These are phyloP conservation scores for Phthorimaea operculella DNA, from an alignment of 1,140 invertebrate genomes.

Conservation along the genomic window DNA sequence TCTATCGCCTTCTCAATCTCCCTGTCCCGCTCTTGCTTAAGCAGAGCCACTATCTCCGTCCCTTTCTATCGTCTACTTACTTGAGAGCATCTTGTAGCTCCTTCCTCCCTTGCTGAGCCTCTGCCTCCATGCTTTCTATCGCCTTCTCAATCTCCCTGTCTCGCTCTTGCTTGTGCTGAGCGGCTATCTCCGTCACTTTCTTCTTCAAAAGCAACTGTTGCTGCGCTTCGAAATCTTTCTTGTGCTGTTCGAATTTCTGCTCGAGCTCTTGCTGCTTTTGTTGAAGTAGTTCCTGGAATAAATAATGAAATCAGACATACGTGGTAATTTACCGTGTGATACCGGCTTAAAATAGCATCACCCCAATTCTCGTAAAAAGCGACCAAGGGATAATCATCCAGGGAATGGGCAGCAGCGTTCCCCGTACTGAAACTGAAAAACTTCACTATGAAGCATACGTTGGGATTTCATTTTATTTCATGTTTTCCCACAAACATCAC, in stretches of 20 bases:
- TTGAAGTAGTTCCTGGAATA: slow-evolving; percentile 42
- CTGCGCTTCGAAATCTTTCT: slow-evolving; percentile 50
- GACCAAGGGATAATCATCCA: no score
- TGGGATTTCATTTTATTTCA: no score
- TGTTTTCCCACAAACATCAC: neutral
- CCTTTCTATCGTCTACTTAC: no score
- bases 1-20: no score
- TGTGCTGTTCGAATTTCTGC: slow-evolving; percentile 49
- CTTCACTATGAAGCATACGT: no score
- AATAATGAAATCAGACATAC: neutral
- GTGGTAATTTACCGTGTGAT: no score
- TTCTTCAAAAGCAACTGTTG: slow-evolving; percentile 48
- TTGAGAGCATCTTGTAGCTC: slow-evolving; percentile 61
- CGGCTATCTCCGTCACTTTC: slow-evolving; percentile 57
- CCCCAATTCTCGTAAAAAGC: no score
- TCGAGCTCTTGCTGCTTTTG: slow-evolving; percentile 42
- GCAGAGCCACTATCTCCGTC: no score
- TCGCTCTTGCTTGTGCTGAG: slow-evolving; percentile 53
- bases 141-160: slow-evolving; percentile 65
- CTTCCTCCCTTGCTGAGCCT: slow-evolving; percentile 56
- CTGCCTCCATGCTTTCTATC: slow-evolving; percentile 63
- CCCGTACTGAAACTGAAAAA: no score
- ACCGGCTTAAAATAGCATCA: no score
- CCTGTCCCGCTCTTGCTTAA: no score
- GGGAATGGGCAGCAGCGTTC: no score